Conservation (phyloP, 2,797 vertebrate genomes). For the Falco naumanni region DNA sequence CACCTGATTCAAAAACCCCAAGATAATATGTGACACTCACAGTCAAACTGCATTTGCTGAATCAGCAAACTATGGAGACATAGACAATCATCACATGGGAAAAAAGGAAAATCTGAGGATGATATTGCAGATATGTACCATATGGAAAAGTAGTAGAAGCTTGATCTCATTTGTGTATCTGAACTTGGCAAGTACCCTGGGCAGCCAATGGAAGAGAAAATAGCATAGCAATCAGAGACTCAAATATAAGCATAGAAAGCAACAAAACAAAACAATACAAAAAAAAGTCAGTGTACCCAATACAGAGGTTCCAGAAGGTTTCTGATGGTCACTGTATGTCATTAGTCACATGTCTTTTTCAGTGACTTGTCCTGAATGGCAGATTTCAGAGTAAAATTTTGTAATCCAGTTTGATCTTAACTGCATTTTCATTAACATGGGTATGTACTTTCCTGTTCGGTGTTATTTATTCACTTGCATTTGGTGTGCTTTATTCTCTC, state of each 20-base stretch:
- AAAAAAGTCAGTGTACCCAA: neutral
- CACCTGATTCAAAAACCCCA: neutral
- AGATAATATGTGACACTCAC: neutral
- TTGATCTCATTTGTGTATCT: neutral
- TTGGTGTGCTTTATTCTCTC: neutral
- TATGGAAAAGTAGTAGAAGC: neutral
- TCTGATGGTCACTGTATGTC: neutral
- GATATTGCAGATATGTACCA: neutral
- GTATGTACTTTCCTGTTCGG: neutral
- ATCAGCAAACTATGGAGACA: neutral
- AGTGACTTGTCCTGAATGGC: neutral
- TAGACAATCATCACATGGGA: neutral
- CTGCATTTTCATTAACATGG: neutral
- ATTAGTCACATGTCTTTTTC: neutral
- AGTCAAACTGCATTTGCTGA: neutral
- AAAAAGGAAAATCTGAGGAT: neutral
- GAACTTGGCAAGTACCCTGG: neutral
- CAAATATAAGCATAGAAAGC: neutral
- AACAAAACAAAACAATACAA: neutral
- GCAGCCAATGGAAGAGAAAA: neutral
- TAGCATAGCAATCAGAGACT: neutral
- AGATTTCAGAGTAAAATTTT: neutral
- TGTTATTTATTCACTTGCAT: neutral
- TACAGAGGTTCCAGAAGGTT: neutral
- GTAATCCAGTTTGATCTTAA: neutral